Evolutionary conservation across 2,113 vertebrate genomes (phyloP).

Genomic region (Oenanthe oenanthe): DNA sequence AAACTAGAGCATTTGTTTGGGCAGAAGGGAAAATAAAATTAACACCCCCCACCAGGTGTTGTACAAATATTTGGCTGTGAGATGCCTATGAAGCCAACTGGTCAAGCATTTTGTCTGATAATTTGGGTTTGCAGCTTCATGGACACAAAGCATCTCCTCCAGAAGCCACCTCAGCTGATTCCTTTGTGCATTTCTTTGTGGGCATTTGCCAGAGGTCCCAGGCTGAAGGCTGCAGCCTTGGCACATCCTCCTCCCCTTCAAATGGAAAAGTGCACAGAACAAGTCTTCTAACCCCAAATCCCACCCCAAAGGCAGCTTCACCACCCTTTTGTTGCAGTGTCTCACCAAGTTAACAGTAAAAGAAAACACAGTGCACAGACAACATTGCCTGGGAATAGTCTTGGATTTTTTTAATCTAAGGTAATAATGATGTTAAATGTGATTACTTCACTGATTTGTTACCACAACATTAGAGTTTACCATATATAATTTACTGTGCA

Average conservation of each 20-base stretch:
- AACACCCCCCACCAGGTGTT: not conserved
- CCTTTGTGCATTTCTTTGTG: not conserved
- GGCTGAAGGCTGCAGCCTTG: not conserved
- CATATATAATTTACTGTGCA: not conserved
- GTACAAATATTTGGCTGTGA: not conserved
- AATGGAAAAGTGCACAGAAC: not conserved
- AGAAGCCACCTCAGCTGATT: not conserved
- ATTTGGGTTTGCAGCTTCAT: not conserved
- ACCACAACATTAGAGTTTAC: not conserved
- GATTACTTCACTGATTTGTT: not conserved
- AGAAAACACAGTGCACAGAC: not conserved
- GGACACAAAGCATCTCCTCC: not conserved
- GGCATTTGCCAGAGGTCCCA: not conserved
- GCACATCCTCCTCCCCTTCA: not conserved
- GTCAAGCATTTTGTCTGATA: not conserved
- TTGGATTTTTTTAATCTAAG: not conserved
- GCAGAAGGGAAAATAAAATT: not conserved
- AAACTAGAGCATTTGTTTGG: not conserved
- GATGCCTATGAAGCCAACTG: not conserved
- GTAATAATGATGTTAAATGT: not conserved
- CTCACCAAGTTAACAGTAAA: not conserved
- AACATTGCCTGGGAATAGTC: not conserved
- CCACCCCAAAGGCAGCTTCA: not conserved
- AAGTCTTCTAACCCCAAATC: not conserved
- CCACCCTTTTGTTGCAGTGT: fast-evolving